A percentile compares a stretch with the other conserved stretches of the same genome.
These are phyloP conservation scores for Machimus atricapillus DNA, from an alignment of 2,888 invertebrate species.

Conservation along the genomic window DNA sequence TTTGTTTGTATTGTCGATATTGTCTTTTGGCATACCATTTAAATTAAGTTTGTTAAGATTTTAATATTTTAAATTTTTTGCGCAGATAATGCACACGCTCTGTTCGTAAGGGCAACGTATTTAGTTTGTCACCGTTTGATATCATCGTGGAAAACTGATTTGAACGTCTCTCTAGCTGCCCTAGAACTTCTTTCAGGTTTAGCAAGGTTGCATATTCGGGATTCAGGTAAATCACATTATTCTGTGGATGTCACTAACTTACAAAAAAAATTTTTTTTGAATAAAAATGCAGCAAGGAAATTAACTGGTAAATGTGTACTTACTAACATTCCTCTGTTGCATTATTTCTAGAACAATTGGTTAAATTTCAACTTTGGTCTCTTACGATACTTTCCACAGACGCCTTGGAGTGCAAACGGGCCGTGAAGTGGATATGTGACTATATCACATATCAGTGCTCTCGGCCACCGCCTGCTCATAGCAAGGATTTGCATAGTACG, in stretches of 20 bases:
- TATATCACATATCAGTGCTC: conserved; percentile 96
- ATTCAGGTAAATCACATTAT: conserved; percentile 72
- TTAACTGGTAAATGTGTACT: conserved; percentile 62
- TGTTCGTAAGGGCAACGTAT: conserved; percentile 92
- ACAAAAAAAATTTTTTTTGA: not conserved
- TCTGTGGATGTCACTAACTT: not conserved
- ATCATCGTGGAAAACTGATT: conserved; percentile 94
- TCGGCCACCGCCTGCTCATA: conserved; percentile 91
- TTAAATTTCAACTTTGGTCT: conserved; percentile 56
- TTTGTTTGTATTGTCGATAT: conserved; percentile 7
- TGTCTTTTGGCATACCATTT: conserved; percentile 8
- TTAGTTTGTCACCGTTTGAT: conserved; percentile 94
- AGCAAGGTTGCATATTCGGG: conserved; percentile 86
- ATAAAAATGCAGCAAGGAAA: conserved; percentile 63
- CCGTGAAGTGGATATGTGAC: conserved; percentile 97
- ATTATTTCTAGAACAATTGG: conserved; percentile 58
- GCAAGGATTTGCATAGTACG: conserved; percentile 92
- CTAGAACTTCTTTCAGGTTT: conserved; percentile 89
- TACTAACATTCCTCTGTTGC: conserved; percentile 52
- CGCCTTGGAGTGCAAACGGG: conserved; percentile 86
- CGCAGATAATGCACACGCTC: conserved; percentile 82
- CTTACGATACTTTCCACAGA: conserved; percentile 69
- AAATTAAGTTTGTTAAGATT: not conserved
- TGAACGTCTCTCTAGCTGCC: conserved; percentile 92
- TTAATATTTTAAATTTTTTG: conserved; percentile 46